A percentile compares a stretch with the other conserved stretches of the same genome.
Conservation (phyloP, 1,140 invertebrate species). For the Bombyx mandarina region DNA sequence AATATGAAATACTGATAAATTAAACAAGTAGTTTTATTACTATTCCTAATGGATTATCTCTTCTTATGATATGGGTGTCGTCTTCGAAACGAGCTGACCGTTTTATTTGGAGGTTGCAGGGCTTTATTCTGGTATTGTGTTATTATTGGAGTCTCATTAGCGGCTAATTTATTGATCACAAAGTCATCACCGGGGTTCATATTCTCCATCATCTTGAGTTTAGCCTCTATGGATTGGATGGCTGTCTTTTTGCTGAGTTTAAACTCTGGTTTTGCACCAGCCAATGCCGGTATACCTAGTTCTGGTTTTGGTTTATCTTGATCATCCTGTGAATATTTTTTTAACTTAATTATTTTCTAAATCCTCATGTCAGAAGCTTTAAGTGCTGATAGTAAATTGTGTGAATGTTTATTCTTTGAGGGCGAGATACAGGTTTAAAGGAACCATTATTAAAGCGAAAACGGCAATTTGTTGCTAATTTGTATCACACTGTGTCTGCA, state of each 20-base stretch:
- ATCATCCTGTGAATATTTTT: conserved; percentile 72
- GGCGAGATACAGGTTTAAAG: too few relatives aligned
- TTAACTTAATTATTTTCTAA: too few relatives aligned
- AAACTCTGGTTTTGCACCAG: conserved; percentile 78
- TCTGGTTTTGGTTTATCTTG: conserved; percentile 81
- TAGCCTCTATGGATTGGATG: conserved; percentile 90
- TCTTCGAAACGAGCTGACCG: conserved; percentile 47
- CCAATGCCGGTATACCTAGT: conserved; percentile 81
- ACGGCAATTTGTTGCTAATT: too few relatives aligned
- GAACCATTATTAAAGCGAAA: too few relatives aligned
- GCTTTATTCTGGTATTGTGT: conserved; percentile 75
- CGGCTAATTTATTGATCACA: conserved; percentile 78
- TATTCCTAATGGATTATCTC: conserved; percentile 35
- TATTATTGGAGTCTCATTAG: conserved; percentile 76
- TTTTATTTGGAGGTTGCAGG: conserved; percentile 69
- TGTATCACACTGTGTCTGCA: too few relatives aligned
- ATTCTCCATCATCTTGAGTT: conserved; percentile 84
- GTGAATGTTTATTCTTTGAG: too few relatives aligned
- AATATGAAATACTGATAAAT: too few relatives aligned
- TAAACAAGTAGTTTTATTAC: too few relatives aligned
- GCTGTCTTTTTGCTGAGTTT: conserved; percentile 82
- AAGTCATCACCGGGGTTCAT: conserved; percentile 79
- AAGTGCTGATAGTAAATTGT: too few relatives aligned
- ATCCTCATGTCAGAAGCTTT: too few relatives aligned
- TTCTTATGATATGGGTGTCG: conserved; percentile 68